A percentile compares a stretch with the other conserved stretches of the same genome.
These are phyloP conservation scores for Callionymus lyra DNA, from an alignment of 2,113 vertebrate genomes.

Conservation along the genomic window DNA sequence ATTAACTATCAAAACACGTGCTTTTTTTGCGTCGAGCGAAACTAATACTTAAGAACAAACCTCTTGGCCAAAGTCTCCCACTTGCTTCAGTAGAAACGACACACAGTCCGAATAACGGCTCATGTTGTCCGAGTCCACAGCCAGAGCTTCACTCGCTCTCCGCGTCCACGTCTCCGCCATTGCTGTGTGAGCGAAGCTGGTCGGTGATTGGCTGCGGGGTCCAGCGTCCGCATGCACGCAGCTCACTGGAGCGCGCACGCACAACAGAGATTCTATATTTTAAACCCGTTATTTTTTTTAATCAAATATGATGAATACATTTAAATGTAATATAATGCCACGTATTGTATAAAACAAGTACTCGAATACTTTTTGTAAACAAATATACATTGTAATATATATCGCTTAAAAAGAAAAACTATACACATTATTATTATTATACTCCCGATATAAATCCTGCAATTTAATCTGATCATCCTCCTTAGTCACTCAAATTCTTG, in stretches of 20 bases:
- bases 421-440: too few species aligned
- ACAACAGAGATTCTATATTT: background rate
- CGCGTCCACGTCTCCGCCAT: slow-evolving; percentile 55
- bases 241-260: background rate
- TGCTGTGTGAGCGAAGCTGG: slow-evolving; percentile 2
- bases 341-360: too few species aligned
- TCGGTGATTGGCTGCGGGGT: slow-evolving; percentile 46
- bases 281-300: background rate
- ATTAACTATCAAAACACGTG: slow-evolving; percentile 2
- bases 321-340: too few species aligned
- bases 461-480: too few species aligned
- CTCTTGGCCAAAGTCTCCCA: slow-evolving; percentile 58
- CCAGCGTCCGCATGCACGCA: background rate
- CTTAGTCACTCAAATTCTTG: too few species aligned
- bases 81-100: slow-evolving; percentile 36
- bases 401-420: too few species aligned
- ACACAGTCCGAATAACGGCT: slow-evolving; percentile 41
- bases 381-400: too few species aligned
- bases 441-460: too few species aligned
- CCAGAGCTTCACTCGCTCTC: background rate
- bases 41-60: slow-evolving; percentile 43
- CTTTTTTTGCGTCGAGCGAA: background rate
- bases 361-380: too few species aligned
- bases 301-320: too few species aligned
- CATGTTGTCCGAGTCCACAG: slow-evolving; percentile 13